Evolutionary conservation across 2,113 vertebrate genomes (phyloP).

Genomic region (Clarias gariepinus): DNA sequence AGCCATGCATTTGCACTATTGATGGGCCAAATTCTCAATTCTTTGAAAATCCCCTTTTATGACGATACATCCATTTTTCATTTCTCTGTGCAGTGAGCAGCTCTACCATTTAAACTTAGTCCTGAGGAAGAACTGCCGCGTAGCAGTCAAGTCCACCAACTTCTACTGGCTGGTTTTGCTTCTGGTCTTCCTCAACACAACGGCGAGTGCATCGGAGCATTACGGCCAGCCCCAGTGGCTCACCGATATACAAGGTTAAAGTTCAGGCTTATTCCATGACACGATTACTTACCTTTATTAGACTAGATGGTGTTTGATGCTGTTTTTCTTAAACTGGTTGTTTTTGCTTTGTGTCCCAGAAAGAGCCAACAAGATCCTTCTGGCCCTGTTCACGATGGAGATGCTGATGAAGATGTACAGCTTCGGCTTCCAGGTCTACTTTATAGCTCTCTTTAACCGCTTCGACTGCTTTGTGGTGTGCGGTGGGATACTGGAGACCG

Average conservation of each 20-base stretch:
- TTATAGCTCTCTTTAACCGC: slow-evolving; percentile 88
- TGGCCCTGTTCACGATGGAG: slow-evolving; percentile 88
- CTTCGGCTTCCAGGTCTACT: slow-evolving; percentile 80
- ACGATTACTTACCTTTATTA: neutral
- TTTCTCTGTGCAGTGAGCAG: slow-evolving; percentile 62
- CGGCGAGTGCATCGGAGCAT: slow-evolving; percentile 89
- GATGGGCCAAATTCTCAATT: no score
- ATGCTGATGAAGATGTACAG: slow-evolving; percentile 92
- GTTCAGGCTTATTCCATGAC: no score
- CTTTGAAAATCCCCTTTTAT: no score
- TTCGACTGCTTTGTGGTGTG: slow-evolving; percentile 96
- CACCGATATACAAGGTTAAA: slow-evolving; percentile 80
- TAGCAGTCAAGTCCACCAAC: slow-evolving; percentile 83
- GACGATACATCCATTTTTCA: neutral
- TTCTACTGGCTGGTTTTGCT: slow-evolving; percentile 91
- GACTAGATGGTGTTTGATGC: no score
- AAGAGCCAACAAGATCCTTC: slow-evolving; percentile 87
- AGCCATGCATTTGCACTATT: no score
- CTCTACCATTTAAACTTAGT: slow-evolving; percentile 78
- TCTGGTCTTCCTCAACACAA: slow-evolving; percentile 90
- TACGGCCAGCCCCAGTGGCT: slow-evolving; percentile 86
- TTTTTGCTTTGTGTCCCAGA: slow-evolving; percentile 66
- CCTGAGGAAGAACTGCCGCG: slow-evolving; percentile 79
- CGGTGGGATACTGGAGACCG: slow-evolving; percentile 86
- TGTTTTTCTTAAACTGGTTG: neutral